Conservation (phyloP, 2,888 invertebrate species). For the Lutraria lutraria region DNA sequence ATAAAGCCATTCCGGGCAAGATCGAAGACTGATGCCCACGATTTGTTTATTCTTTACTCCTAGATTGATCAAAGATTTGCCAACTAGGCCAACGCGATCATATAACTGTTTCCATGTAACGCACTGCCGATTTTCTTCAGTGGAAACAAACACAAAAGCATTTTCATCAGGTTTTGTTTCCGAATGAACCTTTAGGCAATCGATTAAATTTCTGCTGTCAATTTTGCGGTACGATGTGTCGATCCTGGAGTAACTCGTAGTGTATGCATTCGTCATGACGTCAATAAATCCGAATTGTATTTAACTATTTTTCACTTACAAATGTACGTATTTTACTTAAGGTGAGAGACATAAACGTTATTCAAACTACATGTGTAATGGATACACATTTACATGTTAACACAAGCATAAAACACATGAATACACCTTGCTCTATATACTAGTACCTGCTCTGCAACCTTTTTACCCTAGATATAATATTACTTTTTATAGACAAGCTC, state of each 20-base stretch:
- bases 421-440: no score
- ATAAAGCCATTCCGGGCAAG: conserved; percentile 62
- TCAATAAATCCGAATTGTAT: no score
- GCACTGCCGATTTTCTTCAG: not conserved
- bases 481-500: no score
- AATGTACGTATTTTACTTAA: no score
- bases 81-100: not conserved
- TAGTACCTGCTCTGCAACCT: no score
- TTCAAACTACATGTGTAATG: no score
- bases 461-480: no score
- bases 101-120: conserved; percentile 27
- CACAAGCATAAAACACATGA: no score
- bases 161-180: conserved; percentile 2
- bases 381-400: no score
- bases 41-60: conserved; percentile 48
- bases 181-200: not conserved
- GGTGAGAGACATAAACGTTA: no score
- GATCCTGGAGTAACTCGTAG: not conserved
- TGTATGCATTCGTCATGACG: no score
- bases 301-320: no score
- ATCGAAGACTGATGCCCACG: conserved; percentile 35
- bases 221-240: not conserved
- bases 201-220: not conserved
- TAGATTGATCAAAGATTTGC: not conserved
- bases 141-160: conserved; percentile 20